A percentile compares a stretch with the other conserved stretches of the same genome.
These are phyloP conservation scores for Eupithecia vulgata DNA, from an alignment of 2,888 invertebrate species.

Conservation along the genomic window DNA sequence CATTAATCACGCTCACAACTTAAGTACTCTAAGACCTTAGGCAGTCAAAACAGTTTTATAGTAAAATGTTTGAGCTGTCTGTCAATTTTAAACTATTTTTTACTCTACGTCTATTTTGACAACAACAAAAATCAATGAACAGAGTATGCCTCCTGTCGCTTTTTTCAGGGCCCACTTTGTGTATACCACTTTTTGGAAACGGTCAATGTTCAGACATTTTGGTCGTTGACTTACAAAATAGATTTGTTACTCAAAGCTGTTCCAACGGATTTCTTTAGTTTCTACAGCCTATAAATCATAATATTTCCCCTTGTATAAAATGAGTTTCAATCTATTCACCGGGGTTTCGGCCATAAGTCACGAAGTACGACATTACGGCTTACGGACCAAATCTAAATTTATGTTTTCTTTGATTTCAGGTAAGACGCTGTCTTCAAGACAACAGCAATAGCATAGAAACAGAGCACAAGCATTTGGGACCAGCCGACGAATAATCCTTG, in stretches of 20 bases:
- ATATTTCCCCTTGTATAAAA: background rate
- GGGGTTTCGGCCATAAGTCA: background rate
- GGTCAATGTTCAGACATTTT: background rate
- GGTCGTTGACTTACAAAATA: background rate
- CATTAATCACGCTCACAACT: background rate
- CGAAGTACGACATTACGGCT: background rate
- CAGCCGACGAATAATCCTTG: background rate
- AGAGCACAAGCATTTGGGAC: background rate
- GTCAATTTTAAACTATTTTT: background rate
- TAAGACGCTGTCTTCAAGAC: constrained; percentile 14
- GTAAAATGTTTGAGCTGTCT: background rate
- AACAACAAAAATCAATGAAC: background rate
- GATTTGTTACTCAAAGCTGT: background rate
- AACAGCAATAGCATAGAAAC: background rate
- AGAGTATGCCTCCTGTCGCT: background rate
- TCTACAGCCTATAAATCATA: background rate
- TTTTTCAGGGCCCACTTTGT: background rate
- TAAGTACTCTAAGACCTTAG: background rate
- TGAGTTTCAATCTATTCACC: background rate
- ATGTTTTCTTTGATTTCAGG: constrained; percentile 33
- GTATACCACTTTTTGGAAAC: background rate
- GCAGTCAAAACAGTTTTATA: background rate
- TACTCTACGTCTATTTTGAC: background rate
- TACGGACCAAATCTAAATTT: constrained; percentile 13
- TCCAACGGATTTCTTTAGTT: background rate